phyloP scores from a whole-genome alignment of 2,797 vertebrate species.

The Acrossocheilus fasciatus region DNA sequence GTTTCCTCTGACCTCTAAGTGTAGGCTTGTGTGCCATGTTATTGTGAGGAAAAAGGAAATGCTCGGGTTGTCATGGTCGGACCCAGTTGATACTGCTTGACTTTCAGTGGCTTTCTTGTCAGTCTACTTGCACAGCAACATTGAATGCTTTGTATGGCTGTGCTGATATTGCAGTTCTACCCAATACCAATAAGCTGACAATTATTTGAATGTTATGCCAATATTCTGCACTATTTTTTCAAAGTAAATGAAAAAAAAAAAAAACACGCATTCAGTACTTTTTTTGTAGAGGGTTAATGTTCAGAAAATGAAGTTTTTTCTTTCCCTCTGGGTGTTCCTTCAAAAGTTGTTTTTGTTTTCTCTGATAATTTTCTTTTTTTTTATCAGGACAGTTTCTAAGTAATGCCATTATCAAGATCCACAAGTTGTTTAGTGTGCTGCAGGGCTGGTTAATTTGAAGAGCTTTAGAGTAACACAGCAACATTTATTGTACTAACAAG shows the following conservation, averaged over 20 bases:
- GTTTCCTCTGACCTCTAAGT: conserved; percentile 21
- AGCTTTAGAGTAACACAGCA: background rate
- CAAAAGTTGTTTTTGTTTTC: background rate
- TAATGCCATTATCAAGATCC: conserved; percentile 1
- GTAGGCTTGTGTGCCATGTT: conserved; percentile 28
- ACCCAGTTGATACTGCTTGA: background rate
- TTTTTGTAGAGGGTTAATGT: background rate
- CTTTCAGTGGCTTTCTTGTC: background rate
- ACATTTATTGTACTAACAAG: background rate
- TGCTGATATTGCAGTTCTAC: background rate
- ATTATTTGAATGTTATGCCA: background rate
- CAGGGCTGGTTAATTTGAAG: background rate
- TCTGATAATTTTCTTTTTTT: background rate
- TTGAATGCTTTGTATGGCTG: background rate
- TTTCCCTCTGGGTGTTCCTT: background rate
- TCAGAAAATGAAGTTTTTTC: background rate
- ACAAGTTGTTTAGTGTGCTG: background rate
- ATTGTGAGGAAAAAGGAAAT: conserved; percentile 42
- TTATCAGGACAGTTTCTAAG: background rate
- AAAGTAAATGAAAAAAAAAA: background rate
- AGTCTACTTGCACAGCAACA: background rate
- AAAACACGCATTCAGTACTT: background rate
- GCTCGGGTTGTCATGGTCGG: background rate
- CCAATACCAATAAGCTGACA: background rate
- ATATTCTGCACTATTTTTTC: background rate